Base-by-base conservation (phyloP, 30 jellyfish, hydroid and myxozoan genomes). In the Aurelia aurita region DNA sequence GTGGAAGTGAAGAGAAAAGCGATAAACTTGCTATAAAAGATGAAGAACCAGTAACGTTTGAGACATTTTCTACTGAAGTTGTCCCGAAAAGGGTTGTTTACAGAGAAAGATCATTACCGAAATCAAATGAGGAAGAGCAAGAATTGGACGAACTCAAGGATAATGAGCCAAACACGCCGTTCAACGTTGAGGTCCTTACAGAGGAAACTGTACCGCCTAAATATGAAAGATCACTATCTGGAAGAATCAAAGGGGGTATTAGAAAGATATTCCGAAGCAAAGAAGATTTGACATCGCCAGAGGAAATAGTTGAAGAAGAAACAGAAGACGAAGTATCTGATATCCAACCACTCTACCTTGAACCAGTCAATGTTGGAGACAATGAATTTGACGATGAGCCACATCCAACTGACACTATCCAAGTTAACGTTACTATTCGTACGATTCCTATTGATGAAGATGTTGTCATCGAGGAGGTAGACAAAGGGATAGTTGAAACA, bases 401-500 rank as follows among this genome's bases (percentile, higher is more conserved):
- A 34, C 46, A 3, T 0, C 46, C 46, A 34, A 34, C 46, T 0
- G 46, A 34, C 5, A 34, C 46, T 0, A 34, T 34, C 46, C 46
- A 34, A 34, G 46, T 34, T 34, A 34, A 34, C 46, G 46, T 34
- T 10, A 34, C 46, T 34, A 7, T 34, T 34, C 46, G 7, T 34
- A 34, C 46, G 10, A 34, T 34, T n/a, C 23, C 72, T 0, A 6
- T 20, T 60, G 71, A 28, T n/a, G 85, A 72, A 23, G 85, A 72
- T 16, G 71, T 44, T 10, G 13, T 55, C 14, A 25, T 14, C 2
- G 67, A 55, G 14, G 67, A 18, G 79, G 29, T 18, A 34, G 79
- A 67, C 29, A 18, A 12, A n/a, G 79, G 53, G 25, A 61, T 26
- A 29, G 79, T 22, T 3, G 79, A 67, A 21, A 67, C 79, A 29